Evolutionary conservation across 1,140 invertebrate genomes (phyloP).

Genomic region (Drosophila baimaii): DNA sequence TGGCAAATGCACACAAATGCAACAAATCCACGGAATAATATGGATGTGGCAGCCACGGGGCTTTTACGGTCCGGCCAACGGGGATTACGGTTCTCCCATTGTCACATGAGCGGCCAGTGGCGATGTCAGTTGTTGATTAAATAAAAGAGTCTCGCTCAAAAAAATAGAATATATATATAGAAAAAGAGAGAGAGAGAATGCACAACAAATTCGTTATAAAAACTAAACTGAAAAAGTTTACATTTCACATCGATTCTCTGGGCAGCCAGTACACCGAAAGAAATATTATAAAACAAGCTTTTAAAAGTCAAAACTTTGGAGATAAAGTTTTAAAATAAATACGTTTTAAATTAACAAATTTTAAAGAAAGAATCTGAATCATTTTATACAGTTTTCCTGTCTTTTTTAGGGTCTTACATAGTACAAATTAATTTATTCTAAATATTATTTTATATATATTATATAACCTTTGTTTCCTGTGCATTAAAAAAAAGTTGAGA

Average conservation of each 20-base stretch:
- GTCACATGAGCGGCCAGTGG: constrained; percentile 64
- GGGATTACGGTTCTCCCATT: constrained; percentile 61
- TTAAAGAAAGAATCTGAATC: constrained; percentile 5
- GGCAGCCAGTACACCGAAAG: constrained; percentile 10
- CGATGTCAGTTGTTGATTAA: constrained; percentile 78
- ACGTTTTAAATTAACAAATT: neutral
- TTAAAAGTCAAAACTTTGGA: neutral
- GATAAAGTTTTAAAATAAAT: neutral
- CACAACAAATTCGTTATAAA: constrained; percentile 51
- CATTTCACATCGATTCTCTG: constrained; percentile 73
- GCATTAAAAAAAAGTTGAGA: constrained; percentile 2
- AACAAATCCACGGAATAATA: constrained; percentile 79
- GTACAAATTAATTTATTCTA: neutral
- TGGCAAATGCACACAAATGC: constrained; percentile 66
- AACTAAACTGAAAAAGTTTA: constrained; percentile 65
- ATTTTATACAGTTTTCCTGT: no score
- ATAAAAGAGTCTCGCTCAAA: constrained; percentile 57
- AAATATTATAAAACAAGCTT: neutral
- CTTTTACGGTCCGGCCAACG: constrained; percentile 69
- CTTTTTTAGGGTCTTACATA: no score
- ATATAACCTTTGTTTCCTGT: neutral
- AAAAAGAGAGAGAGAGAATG: constrained; percentile 24
- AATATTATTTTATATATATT: neutral
- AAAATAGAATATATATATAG: constrained; percentile 31
- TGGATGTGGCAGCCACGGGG: constrained; percentile 67